Conservation (phyloP, 2,113 vertebrate species). For the Anser brachyrhynchus region DNA sequence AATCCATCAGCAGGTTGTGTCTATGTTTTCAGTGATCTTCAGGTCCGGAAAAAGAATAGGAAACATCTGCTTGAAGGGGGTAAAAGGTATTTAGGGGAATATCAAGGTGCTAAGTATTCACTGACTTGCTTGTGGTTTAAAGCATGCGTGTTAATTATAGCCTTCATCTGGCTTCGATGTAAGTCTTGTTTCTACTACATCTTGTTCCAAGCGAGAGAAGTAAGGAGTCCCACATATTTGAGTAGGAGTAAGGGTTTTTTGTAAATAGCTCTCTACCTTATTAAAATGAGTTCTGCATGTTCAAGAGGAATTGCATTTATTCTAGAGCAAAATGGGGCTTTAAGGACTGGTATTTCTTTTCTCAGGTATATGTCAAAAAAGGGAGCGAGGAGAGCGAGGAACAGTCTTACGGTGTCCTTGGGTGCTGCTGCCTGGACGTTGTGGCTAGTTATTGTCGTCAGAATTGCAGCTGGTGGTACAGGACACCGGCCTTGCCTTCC, state of each 20-base stretch:
- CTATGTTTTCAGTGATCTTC: not conserved
- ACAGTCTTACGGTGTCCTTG: fast-evolving
- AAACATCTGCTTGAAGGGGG: not conserved
- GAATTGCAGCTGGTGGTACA: too few species aligned
- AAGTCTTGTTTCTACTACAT: not conserved
- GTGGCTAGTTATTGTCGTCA: not conserved
- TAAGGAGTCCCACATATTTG: not conserved
- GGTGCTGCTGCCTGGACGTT: not conserved
- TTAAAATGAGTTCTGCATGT: not conserved
- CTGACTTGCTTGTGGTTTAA: not conserved
- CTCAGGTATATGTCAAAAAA: not conserved
- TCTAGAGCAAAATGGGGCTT: not conserved
- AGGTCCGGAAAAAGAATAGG: not conserved
- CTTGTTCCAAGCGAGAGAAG: not conserved
- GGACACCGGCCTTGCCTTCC: too few species aligned
- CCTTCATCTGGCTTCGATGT: not conserved
- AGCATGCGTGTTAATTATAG: not conserved
- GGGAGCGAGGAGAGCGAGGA: not conserved
- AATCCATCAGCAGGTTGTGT: not conserved
- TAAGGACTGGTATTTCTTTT: not conserved
- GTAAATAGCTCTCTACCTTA: not conserved
- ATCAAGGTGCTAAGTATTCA: not conserved
- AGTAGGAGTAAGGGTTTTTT: not conserved
- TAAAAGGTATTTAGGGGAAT: not conserved
- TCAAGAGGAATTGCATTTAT: not conserved